A percentile compares a stretch with the other conserved stretches of the same genome.
phyloP scores from a whole-genome alignment of 2,797 vertebrate genomes.

The Bovichtus diacanthus region DNA sequence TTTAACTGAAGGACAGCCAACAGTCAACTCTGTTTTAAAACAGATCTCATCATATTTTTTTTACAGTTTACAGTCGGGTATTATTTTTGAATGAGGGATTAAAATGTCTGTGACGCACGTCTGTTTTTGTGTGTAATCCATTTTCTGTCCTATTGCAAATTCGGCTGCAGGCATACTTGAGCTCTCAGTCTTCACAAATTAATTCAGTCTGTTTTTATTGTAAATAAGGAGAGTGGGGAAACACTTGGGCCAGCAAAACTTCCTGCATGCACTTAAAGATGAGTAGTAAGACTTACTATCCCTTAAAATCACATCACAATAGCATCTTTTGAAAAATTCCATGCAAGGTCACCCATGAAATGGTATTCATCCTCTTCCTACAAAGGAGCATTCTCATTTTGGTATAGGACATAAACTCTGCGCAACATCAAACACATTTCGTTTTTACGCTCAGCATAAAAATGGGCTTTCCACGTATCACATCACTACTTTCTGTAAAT shows the following conservation, averaged over 20 bases:
- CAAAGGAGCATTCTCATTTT: conserved; percentile 51
- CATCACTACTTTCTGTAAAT: conserved; percentile 67
- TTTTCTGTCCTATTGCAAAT: conserved; percentile 45
- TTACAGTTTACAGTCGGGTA: conserved; percentile 9
- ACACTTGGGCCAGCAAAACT: conserved; percentile 38
- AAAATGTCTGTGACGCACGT: conserved; percentile 4
- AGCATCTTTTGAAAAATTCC: conserved; percentile 47
- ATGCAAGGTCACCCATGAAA: conserved; percentile 68
- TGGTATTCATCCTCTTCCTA: conserved; percentile 52
- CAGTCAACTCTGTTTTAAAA: conserved; percentile 1
- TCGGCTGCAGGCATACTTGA: conserved; percentile 37
- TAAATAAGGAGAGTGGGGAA: conserved; percentile 36
- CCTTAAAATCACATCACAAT: conserved; percentile 55
- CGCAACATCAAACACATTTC: conserved; percentile 67
- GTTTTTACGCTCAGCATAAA: conserved; percentile 65
- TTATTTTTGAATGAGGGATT: conserved; percentile 27
- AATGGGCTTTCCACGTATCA: conserved; percentile 60
- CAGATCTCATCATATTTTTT: conserved; percentile 22
- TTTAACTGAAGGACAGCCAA: background rate
- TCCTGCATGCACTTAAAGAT: conserved; percentile 39
- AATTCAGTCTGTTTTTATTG: conserved; percentile 54
- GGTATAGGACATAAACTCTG: conserved; percentile 56
- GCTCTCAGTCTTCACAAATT: conserved; percentile 52
- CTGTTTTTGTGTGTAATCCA: conserved; percentile 25
- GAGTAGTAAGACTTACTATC: conserved; percentile 51